phyloP scores from a whole-genome alignment of 1,140 invertebrate genomes.

The Drosophila takahashii region DNA sequence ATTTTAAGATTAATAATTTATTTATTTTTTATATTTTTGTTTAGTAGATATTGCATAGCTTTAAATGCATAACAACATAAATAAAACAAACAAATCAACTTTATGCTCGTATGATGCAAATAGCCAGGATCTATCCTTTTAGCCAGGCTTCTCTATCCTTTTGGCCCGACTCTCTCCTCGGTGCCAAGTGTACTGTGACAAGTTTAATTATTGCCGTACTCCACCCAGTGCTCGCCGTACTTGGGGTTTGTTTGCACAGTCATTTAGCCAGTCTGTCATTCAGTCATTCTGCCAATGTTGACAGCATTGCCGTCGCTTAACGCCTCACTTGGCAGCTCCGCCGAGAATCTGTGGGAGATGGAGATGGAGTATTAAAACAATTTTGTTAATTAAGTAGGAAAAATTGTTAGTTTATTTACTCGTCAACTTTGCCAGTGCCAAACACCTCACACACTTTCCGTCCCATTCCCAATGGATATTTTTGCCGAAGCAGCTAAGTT shows the following conservation, averaged over 20 bases:
- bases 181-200: slow-evolving; percentile 38
- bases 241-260: slow-evolving; percentile 69
- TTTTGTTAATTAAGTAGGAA: slow-evolving; percentile 84
- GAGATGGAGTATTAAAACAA: slow-evolving; percentile 73
- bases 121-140: slow-evolving; percentile 19
- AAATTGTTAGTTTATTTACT: slow-evolving; percentile 82
- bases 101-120: neutral
- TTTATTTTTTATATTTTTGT: neutral
- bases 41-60: no score
- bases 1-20: neutral
- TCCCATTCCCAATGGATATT: slow-evolving; percentile 31
- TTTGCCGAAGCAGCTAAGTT: slow-evolving; percentile 45
- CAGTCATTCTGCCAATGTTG: slow-evolving; percentile 65
- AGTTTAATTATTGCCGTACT: slow-evolving; percentile 70
- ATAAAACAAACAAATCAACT: neutral
- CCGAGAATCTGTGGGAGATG: neutral
- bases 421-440: slow-evolving; percentile 74
- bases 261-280: slow-evolving; percentile 64
- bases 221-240: slow-evolving; percentile 12
- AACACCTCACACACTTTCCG: slow-evolving; percentile 39
- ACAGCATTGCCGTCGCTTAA: slow-evolving; percentile 45
- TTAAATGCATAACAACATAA: no score
- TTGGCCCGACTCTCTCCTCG: neutral
- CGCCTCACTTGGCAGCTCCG: slow-evolving; percentile 59
- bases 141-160: neutral